Base-by-base conservation (phyloP, 2,888 invertebrate genomes). In the Carpatolechia fugitivella region DNA sequence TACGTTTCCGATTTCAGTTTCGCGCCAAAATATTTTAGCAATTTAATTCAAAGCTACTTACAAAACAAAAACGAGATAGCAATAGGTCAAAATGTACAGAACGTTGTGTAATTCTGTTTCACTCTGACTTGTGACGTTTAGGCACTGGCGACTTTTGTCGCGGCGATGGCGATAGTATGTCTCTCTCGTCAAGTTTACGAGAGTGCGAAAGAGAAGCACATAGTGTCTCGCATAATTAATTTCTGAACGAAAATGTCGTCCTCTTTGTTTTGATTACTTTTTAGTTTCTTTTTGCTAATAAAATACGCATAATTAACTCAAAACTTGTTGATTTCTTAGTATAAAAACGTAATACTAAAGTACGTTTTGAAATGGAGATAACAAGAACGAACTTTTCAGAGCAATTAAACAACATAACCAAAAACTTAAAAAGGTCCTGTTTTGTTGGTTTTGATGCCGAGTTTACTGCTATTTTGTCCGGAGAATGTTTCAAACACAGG, bases 371-470 rank as follows among this genome's bases (percentile, higher is more conserved):
- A 53, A 95, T 94, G 94, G 93, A 94, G 72, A 91, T 95, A 61
- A 92, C 92, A 0, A 83, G 78, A 52, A 74, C 84, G 29, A 95
- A 95, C 79, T 94, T 95, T 72, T 69, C 82, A 1, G 79, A 91
- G 36, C 74, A 92, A 53, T 82, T 92, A 60, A 91, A 92, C 8
- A 81, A 91, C 64, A 91, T 95, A 61, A 82, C 91, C 64, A 75
- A 78, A 59, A 78, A 89, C 57, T 77, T 95, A 24, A 87, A 91
- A 69, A 84, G 86, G 48, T 91, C 93, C 7, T 90, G 91, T 62
- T 93, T 94, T 71, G 78, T 95, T 64, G 91, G 93, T 13, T 89
- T 96, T 62, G 96, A 96, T 78, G 92, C 93, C 11, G 96, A 96
- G 85, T 95, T 95, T 72, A 94, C 94, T 56, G 95, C 87, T 46